A percentile compares a stretch with the other conserved stretches of the same genome.
Conservation (phyloP, 2,113 vertebrate genomes). For the Lichenostomus cassidix region DNA sequence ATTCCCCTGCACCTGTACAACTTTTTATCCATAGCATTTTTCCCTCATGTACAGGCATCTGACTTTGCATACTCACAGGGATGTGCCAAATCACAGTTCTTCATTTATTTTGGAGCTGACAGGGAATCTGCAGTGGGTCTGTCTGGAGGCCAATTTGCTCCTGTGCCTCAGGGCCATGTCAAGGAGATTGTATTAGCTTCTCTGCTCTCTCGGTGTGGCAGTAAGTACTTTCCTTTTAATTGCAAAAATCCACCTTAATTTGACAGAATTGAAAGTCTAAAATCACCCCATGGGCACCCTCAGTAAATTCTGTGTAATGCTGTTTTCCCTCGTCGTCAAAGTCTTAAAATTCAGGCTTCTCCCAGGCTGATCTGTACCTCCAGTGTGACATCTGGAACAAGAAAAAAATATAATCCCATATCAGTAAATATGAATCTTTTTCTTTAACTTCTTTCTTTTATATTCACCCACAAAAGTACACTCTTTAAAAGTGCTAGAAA, state of each 20-base stretch:
- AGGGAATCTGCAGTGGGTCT: neutral
- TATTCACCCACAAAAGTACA: neutral
- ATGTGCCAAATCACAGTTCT: neutral
- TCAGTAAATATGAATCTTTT: neutral
- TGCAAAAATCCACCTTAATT: neutral
- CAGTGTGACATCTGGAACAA: neutral
- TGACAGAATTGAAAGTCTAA: neutral
- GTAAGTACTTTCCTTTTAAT: neutral
- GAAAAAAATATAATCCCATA: neutral
- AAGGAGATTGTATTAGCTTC: neutral
- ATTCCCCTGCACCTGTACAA: neutral
- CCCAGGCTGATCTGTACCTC: neutral
- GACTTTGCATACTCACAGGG: neutral
- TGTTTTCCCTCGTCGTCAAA: neutral
- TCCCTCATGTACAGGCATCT: neutral
- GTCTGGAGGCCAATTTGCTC: neutral
- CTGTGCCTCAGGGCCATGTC: neutral
- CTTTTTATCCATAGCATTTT: neutral
- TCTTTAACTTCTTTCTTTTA: neutral
- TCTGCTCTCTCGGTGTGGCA: neutral
- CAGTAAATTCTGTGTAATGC: neutral
- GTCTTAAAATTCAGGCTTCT: neutral
- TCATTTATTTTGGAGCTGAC: neutral
- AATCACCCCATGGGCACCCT: neutral
- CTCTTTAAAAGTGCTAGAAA: neutral